Conservation (phyloP, 2,797 vertebrate genomes). For the Sandelia bainsii region DNA sequence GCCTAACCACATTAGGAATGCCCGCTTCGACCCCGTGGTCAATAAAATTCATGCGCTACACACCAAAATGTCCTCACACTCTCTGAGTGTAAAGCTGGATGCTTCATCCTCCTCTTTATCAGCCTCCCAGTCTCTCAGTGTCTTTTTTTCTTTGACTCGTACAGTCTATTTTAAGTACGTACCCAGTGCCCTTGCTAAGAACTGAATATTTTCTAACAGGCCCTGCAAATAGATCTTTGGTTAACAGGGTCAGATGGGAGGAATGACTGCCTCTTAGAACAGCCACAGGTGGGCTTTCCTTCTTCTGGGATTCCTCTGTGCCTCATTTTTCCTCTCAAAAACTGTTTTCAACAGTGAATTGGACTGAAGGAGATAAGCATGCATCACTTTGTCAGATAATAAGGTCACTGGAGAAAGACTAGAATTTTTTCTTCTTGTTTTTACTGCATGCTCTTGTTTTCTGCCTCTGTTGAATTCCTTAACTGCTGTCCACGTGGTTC, state of each 20-base stretch:
- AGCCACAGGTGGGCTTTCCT: slow-evolving; percentile 27
- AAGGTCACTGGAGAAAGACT: slow-evolving; percentile 56
- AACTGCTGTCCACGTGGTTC: slow-evolving; percentile 90
- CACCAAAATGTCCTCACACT: slow-evolving; percentile 40
- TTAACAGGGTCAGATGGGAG: slow-evolving; percentile 30
- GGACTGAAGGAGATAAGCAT: slow-evolving; percentile 17
- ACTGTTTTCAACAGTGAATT: slow-evolving; percentile 12
- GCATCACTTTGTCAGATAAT: slow-evolving; percentile 37
- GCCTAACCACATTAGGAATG: slow-evolving; percentile 51
- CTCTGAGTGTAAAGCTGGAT: background rate
- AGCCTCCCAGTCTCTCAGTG: background rate
- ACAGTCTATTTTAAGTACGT: slow-evolving; percentile 18
- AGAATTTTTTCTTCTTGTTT: background rate
- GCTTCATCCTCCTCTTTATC: slow-evolving; percentile 4
- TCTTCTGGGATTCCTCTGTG: slow-evolving; percentile 3
- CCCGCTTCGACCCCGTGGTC: slow-evolving; percentile 41
- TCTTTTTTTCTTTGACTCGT: background rate
- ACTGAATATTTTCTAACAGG: slow-evolving; percentile 15
- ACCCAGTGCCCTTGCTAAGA: background rate
- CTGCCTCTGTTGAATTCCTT: slow-evolving; percentile 69
- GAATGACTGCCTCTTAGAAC: slow-evolving; percentile 10
- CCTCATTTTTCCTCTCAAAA: slow-evolving; percentile 14
- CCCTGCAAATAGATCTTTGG: slow-evolving; percentile 15
- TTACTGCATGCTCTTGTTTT: slow-evolving; percentile 15
- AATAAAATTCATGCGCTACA: slow-evolving; percentile 38